A percentile compares a stretch with the other conserved stretches of the same genome.
Conservation (phyloP, 2,888 invertebrate species). For the Parnassius orleans region DNA sequence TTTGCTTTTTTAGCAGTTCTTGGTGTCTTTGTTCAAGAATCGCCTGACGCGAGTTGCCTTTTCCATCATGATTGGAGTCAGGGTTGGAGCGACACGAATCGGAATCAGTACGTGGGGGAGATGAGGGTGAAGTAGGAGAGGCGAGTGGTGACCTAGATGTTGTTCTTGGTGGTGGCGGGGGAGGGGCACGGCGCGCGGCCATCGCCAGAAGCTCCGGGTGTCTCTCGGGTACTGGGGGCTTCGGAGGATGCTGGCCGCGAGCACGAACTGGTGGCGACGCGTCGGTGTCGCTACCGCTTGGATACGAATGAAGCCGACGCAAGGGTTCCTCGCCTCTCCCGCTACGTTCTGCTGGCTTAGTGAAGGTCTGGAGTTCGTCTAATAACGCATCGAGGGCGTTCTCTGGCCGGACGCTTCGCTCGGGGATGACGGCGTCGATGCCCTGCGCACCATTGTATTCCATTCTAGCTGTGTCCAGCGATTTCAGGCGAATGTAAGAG, state of each 20-base stretch:
- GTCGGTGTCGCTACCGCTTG: constrained; percentile 91
- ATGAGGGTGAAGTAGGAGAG: constrained; percentile 88
- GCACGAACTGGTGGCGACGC: constrained; percentile 88
- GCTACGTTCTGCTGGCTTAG: constrained; percentile 81
- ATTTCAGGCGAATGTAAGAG: constrained; percentile 57
- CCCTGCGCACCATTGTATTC: constrained; percentile 70
- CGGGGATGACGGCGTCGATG: constrained; percentile 45
- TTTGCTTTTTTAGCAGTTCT: constrained; percentile 92
- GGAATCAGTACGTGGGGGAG: constrained; percentile 75
- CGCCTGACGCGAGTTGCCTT: constrained; percentile 80
- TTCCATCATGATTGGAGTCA: constrained; percentile 46
- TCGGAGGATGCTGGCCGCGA: constrained; percentile 79
- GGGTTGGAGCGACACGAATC: constrained; percentile 86
- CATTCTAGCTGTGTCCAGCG: constrained; percentile 62
- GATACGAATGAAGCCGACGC: constrained; percentile 90
- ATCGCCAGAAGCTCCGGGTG: constrained; percentile 88
- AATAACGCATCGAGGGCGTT: constrained; percentile 98
- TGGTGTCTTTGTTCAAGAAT: constrained; percentile 93
- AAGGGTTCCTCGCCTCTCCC: constrained; percentile 83
- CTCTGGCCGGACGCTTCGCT: constrained; percentile 85
- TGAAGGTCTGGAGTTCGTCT: constrained; percentile 95
- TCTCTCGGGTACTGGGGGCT: constrained; percentile 91
- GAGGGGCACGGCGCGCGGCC: constrained; percentile 88
- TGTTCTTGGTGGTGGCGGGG: constrained; percentile 95
- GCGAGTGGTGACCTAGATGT: constrained; percentile 93